Evolutionary conservation across 2,113 vertebrate species (phyloP).

Genomic region (Brachypteracias leptosomus): DNA sequence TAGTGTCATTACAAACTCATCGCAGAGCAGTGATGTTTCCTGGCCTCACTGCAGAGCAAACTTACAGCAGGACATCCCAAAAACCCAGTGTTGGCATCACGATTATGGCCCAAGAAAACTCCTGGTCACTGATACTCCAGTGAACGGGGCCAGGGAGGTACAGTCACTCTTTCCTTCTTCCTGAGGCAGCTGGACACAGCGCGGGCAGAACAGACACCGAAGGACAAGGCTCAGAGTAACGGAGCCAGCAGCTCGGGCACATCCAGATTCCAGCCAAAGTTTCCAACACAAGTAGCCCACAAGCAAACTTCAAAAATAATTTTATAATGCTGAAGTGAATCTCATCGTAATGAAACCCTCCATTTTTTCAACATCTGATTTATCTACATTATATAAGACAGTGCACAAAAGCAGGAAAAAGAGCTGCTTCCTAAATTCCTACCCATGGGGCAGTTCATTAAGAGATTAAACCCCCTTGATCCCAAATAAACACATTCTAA

Average conservation of each 20-base stretch:
- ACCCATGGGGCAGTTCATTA: background rate
- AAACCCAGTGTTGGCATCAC: background rate
- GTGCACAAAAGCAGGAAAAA: background rate
- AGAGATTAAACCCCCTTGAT: background rate
- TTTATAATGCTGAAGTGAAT: background rate
- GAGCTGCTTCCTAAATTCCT: background rate
- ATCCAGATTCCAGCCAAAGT: background rate
- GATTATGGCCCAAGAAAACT: background rate
- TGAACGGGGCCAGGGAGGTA: background rate
- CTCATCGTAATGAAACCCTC: background rate
- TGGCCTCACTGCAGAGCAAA: fast-evolving
- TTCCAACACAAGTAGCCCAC: background rate
- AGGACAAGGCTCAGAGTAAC: background rate
- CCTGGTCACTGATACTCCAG: background rate
- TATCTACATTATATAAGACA: background rate
- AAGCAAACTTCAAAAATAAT: background rate
- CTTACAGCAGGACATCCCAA: background rate
- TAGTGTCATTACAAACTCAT: background rate
- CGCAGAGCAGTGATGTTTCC: background rate
- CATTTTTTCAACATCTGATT: background rate
- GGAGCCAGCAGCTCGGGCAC: fast-evolving
- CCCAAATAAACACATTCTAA: background rate
- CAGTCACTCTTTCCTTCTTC: background rate
- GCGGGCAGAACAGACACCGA: background rate
- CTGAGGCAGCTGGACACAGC: background rate